Conservation (phyloP, 1,140 invertebrate species). For the Anastrepha obliqua region DNA sequence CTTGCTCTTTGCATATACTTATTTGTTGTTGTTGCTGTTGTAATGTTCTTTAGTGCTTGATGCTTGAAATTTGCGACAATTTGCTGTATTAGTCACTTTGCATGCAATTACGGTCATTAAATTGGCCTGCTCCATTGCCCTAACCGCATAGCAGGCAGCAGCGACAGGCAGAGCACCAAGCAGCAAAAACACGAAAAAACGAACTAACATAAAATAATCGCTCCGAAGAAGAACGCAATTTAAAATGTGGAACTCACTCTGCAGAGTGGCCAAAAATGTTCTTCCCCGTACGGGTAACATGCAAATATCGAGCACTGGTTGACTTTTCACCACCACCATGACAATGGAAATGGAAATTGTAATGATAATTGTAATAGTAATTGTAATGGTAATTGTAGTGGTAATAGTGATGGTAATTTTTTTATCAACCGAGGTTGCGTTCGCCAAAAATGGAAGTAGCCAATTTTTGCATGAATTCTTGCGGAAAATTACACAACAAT, state of each 20-base stretch:
- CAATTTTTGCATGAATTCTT: constrained; percentile 29
- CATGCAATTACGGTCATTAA: constrained; percentile 35
- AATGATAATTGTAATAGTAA: constrained; percentile 12
- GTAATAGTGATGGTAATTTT: not conserved
- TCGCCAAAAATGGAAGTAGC: not conserved
- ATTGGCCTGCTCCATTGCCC: not conserved
- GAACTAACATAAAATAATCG: not conserved
- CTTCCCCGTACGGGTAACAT: not conserved
- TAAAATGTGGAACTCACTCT: not conserved
- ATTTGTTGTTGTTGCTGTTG: not conserved
- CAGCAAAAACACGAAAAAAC: not conserved
- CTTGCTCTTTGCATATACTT: not conserved
- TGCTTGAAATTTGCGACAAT: constrained; percentile 42
- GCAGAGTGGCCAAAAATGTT: not conserved
- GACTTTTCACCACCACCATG: not conserved
- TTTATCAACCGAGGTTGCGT: not conserved
- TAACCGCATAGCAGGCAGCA: not conserved
- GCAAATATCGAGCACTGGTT: not conserved
- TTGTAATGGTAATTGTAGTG: not conserved
- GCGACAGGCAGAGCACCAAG: too few relatives aligned
- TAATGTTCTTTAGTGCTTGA: not conserved
- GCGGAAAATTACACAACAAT: constrained; percentile 27
- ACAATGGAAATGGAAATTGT: constrained; percentile 11
- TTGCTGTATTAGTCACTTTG: constrained; percentile 35
- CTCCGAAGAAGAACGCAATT: not conserved